Conservation (phyloP, 1,140 invertebrate genomes). For the roundworm (Caenorhabditis elegans) region WBcel235 BX284606.5:139001-139500, state of each 20-base stretch:
- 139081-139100: no score
- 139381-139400: no score
- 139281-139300: constrained; percentile 99
- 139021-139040: no score
- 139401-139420: constrained; percentile 77
- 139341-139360: constrained; percentile 64
- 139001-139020: no score
- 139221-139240: constrained; percentile 99
- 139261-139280: constrained; percentile 96
- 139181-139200: constrained; percentile 97
- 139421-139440: constrained; percentile 87
- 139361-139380: neutral
- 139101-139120: constrained; percentile 99
- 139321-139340: constrained; percentile 96
- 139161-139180: constrained; percentile 98
- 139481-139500: constrained; percentile 93
- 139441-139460: constrained; percentile 82
- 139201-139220: constrained; percentile 97
- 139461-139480: constrained; percentile 94
- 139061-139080: no score
- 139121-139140: constrained; percentile 98
- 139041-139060: no score
- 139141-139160: constrained; percentile 99
- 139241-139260: constrained; percentile 97
- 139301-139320: constrained; percentile 96